phyloP scores from a whole-genome alignment of 2,888 invertebrate genomes.

The Caenorhabditis panamensis region DNA sequence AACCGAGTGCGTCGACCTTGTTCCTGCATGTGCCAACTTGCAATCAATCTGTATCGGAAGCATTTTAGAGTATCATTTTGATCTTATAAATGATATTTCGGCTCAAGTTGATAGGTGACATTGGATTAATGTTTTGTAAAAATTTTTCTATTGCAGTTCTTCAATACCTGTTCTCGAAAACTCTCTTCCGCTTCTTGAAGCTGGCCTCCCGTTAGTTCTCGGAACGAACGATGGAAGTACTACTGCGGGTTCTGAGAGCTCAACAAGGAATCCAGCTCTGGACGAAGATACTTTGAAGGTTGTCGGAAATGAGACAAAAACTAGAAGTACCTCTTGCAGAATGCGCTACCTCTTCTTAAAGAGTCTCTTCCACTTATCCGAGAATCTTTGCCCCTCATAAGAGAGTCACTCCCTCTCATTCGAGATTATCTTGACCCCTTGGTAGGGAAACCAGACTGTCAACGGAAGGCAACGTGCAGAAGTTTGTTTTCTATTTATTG shows the following conservation, averaged over 20 bases:
- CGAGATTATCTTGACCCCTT: conserved; percentile 61
- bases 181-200: conserved; percentile 35
- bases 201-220: conserved; percentile 47
- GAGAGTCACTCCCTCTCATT: conserved; percentile 65
- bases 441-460: conserved; percentile 47
- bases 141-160: conserved; percentile 20
- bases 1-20: conserved; percentile 51
- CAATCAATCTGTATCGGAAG: conserved; percentile 62
- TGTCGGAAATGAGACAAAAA: background rate
- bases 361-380: conserved; percentile 67
- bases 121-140: background rate
- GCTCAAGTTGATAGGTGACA: conserved; percentile 52
- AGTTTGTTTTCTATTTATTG: conserved; percentile 11
- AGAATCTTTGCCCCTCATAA: conserved; percentile 64
- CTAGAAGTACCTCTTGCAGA: conserved; percentile 17
- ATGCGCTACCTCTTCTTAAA: conserved; percentile 62
- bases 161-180: conserved; percentile 49
- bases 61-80: conserved; percentile 56
- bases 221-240: conserved; percentile 22
- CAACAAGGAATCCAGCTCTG: conserved; percentile 6
- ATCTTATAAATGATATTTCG: conserved; percentile 33
- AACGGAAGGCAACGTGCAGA: conserved; percentile 61
- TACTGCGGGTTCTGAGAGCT: background rate
- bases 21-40: conserved; percentile 43
- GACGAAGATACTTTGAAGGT: conserved; percentile 36